Conservation (phyloP, 1,140 invertebrate species). For the Pseudomyrmex concolor region DNA sequence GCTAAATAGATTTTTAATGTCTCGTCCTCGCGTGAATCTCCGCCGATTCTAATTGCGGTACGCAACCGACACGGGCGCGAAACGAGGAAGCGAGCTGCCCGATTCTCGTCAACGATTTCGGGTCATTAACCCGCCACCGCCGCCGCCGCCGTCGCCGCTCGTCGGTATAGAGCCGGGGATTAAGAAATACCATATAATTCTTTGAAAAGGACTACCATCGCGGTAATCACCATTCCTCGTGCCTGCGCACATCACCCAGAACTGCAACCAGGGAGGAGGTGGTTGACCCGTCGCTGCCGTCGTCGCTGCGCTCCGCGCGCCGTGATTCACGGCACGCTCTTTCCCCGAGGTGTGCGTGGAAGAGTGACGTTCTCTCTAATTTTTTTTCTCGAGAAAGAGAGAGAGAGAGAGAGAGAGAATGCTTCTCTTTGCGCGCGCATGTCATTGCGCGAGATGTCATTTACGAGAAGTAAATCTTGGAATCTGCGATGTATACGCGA, state of each 20-base stretch:
- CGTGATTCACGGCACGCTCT: constrained; percentile 35
- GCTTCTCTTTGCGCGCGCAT: not conserved
- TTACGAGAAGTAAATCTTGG: constrained; percentile 27
- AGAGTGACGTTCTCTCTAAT: constrained; percentile 51
- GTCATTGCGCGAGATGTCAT: constrained; percentile 24
- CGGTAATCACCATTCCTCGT: constrained; percentile 69
- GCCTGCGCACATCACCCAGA: constrained; percentile 45
- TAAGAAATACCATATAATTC: constrained; percentile 45
- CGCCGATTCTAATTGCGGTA: constrained; percentile 34
- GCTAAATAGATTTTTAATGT: constrained; percentile 47
- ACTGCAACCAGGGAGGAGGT: constrained; percentile 60
- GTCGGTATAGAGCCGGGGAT: not conserved
- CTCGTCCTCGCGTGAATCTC: not conserved
- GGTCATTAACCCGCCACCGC: constrained; percentile 31
- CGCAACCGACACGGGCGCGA: constrained; percentile 16
- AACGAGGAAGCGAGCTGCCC: constrained; percentile 16
- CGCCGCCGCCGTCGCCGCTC: not conserved
- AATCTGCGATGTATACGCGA: not conserved
- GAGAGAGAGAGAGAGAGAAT: not conserved
- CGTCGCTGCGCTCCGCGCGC: constrained; percentile 25
- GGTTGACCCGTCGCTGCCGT: constrained; percentile 61
- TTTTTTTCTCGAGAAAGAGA: constrained; percentile 7
- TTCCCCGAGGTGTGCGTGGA: constrained; percentile 1
- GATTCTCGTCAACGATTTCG: constrained; percentile 42
- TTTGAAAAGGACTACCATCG: constrained; percentile 60